phyloP scores from a whole-genome alignment of 2,797 vertebrate genomes.

The Catostomus latipinnis region DNA sequence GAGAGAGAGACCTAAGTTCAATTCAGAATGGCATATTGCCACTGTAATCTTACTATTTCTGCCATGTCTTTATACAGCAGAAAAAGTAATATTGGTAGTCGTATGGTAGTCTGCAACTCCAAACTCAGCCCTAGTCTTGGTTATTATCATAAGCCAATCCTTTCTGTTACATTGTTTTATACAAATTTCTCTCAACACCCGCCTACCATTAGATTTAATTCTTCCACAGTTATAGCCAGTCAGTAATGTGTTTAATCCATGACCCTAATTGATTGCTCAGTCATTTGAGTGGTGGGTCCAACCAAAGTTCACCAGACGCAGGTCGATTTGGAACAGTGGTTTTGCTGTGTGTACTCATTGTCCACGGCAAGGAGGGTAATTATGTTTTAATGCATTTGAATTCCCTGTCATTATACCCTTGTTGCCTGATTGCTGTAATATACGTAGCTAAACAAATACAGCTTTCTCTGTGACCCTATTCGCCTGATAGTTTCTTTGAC shows the following conservation, averaged over 20 bases:
- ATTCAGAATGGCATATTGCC: too few relatives aligned
- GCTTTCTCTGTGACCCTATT: slow-evolving; percentile 63
- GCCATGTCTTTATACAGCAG: too few relatives aligned
- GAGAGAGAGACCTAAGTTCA: not conserved
- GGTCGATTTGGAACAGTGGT: slow-evolving; percentile 45
- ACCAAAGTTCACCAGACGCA: slow-evolving; percentile 34
- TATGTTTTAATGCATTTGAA: slow-evolving; percentile 68
- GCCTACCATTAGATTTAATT: not conserved
- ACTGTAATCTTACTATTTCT: too few relatives aligned
- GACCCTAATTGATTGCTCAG: slow-evolving; percentile 26
- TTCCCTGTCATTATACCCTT: slow-evolving; percentile 43
- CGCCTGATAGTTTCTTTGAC: slow-evolving; percentile 19
- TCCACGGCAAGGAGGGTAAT: slow-evolving; percentile 60
- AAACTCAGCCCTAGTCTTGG: too few relatives aligned
- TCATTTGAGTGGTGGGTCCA: slow-evolving; percentile 14
- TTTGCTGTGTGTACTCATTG: slow-evolving; percentile 34
- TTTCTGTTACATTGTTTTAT: too few relatives aligned
- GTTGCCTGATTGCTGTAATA: slow-evolving; percentile 68
- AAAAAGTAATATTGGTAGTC: too few relatives aligned
- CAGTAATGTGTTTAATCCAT: slow-evolving; percentile 25
- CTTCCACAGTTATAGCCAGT: not conserved
- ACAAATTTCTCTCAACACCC: not conserved
- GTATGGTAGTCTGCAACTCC: too few relatives aligned
- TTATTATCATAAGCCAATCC: too few relatives aligned
- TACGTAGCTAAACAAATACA: slow-evolving; percentile 77